Evolutionary conservation across 1,140 invertebrate genomes (phyloP).

Genomic region (Steinernema khuongi): DNA sequence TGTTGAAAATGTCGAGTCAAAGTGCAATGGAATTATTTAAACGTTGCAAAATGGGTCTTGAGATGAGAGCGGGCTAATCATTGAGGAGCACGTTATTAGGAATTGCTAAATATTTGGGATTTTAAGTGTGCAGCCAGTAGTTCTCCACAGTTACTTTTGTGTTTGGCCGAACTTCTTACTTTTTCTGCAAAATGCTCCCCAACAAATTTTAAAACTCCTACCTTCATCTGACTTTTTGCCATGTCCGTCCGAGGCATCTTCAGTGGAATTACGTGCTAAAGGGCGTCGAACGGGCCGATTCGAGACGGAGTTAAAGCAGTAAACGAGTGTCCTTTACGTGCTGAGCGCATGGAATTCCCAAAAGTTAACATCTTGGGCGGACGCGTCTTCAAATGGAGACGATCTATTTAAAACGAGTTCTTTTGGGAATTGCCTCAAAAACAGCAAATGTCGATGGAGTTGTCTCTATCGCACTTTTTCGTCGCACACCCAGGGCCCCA

Average conservation of each 20-base stretch:
- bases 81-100: no score
- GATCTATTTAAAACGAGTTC: conserved; percentile 13
- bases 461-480: no score
- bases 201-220: background rate
- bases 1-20: no score
- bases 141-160: no score
- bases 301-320: background rate
- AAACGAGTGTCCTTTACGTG: background rate
- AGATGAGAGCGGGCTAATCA: no score
- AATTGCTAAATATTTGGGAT: no score
- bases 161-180: no score
- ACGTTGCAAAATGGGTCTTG: no score
- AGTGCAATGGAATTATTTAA: no score
- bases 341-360: background rate
- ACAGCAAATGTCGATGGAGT: background rate
- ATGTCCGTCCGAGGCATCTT: background rate
- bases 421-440: background rate
- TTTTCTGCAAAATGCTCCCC: no score
- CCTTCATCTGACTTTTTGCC: background rate
- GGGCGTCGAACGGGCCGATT: background rate
- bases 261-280: background rate
- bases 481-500: no score
- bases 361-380: conserved; percentile 2
- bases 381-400: background rate
- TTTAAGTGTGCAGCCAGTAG: no score